Evolutionary conservation across 2,113 vertebrate genomes (phyloP).

Genomic region (Oreocharis arfaki): DNA sequence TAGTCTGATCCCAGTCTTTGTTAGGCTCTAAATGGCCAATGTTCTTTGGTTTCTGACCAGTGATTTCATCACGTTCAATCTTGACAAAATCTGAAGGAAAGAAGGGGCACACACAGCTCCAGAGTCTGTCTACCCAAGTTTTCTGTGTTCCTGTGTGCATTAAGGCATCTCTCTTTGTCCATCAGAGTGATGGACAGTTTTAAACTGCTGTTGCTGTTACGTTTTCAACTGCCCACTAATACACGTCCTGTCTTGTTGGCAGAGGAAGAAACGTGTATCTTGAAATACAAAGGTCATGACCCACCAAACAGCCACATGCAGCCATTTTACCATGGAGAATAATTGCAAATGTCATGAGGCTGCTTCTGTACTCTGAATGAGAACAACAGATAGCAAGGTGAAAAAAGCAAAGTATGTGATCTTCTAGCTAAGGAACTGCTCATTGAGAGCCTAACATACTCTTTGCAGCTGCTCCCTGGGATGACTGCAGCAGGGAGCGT

Average conservation of each 20-base stretch:
- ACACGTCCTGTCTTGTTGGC: background rate
- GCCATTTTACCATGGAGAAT: background rate
- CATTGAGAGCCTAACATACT: background rate
- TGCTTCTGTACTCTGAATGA: background rate
- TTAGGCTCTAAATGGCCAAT: slow-evolving; percentile 51
- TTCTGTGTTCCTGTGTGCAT: background rate
- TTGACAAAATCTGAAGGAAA: slow-evolving; percentile 90
- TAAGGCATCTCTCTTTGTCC: background rate
- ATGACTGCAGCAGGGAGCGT: background rate
- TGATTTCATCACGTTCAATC: slow-evolving; percentile 85
- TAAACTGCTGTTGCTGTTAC: background rate
- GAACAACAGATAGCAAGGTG: background rate
- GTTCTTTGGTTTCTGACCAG: slow-evolving; percentile 76
- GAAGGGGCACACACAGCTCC: background rate
- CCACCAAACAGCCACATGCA: background rate
- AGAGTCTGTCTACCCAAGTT: background rate
- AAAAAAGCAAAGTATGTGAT: background rate
- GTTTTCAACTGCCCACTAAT: background rate
- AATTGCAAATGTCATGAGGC: background rate
- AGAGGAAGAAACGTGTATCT: background rate
- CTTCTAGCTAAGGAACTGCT: background rate
- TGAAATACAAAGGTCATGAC: background rate
- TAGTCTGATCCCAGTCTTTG: slow-evolving; percentile 70
- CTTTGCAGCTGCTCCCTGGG: background rate
- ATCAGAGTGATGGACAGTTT: background rate